Base-by-base conservation (phyloP, 2,888 invertebrate species). In the Phoronis australis region DNA sequence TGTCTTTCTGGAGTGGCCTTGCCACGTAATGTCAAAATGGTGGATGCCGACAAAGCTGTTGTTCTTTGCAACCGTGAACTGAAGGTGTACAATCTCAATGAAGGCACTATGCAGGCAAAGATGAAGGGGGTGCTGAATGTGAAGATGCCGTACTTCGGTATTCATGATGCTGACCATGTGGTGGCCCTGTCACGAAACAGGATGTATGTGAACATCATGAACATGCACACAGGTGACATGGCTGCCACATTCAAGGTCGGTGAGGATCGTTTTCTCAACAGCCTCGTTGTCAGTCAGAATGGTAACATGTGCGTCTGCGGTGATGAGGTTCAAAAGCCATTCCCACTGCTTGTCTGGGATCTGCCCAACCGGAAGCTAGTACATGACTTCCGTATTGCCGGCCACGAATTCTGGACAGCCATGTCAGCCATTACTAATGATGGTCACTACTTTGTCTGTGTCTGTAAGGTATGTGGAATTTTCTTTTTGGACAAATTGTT, bases 311-410 rank as follows among this genome's bases (percentile, higher is more conserved):
- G 90, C 55, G 90, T 91, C 1, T 91, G 91, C 71, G 91, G 91
- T 5, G 91, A 92, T 75, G 91, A 91, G 80, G 90, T 90, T 1
- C 90, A 91, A 77, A 91, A 90, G 73, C 91, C 91, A 20, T 91
- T 90, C 76, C 90, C 90, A 0, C 79, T 92, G 56, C 82, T 92
- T 40, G 91, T 92, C 31, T 92, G 91, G 91, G 89, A 90, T 65
- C 80, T 92, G 56, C 83, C 87, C 37, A 88, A 88, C 21, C 82
- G 88, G 48, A 90, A 90, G 74, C 80, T 92, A 55, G 81, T 90
- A 21, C 90, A 91, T 71, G 91, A 92, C 77, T 81, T 92, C 57
- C 81, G 91, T 61, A 90, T 92, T 73, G 87, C 88, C 2, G 89
- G 90, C 70, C 91, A 92, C 69, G 90, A 91, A 78, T 91, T 91